Percentiles rank a stretch among this genome's conserved stretches.
Conservation (phyloP, 2,888 invertebrate genomes). For the Ophioninae sp. region DNA sequence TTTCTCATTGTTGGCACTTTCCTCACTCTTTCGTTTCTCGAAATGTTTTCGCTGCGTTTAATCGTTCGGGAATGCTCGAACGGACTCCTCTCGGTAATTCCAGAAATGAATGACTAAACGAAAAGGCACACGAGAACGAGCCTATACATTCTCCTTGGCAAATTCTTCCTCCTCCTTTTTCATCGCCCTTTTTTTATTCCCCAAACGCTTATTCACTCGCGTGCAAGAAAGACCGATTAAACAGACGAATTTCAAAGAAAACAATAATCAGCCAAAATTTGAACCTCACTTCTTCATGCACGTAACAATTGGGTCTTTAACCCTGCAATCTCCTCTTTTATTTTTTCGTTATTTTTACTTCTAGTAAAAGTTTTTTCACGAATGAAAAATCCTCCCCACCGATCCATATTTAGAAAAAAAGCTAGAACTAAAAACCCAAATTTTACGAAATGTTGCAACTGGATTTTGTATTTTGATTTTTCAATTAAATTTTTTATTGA, state of each 20-base stretch:
- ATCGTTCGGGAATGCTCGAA: constrained; percentile 69
- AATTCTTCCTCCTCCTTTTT: constrained; percentile 32
- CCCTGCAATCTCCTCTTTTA: constrained; percentile 51
- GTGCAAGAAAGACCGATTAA: constrained; percentile 57
- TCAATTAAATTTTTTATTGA: no score
- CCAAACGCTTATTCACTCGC: not conserved
- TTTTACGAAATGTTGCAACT: no score
- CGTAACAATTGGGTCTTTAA: constrained; percentile 74
- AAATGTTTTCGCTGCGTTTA: constrained; percentile 42
- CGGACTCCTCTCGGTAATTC: constrained; percentile 61
- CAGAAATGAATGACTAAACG: constrained; percentile 62
- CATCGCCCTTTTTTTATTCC: constrained; percentile 32
- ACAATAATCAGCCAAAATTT: constrained; percentile 54
- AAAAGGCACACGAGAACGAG: constrained; percentile 46
- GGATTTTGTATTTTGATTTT: no score
- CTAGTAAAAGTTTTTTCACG: not conserved
- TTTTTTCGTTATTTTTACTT: not conserved
- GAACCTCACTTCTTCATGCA: constrained; percentile 62
- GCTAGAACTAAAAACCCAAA: no score
- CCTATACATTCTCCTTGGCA: constrained; percentile 52
- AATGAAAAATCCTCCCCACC: no score
- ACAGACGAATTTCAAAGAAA: constrained; percentile 66
- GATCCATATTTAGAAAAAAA: no score
- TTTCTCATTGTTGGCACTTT: no score
- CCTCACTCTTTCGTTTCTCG: constrained; percentile 1